Evolutionary conservation across 2,113 vertebrate genomes (phyloP), one percentile per base, ranked within the genome.

Genomic region (Isurus oxyrinchus): DNA sequence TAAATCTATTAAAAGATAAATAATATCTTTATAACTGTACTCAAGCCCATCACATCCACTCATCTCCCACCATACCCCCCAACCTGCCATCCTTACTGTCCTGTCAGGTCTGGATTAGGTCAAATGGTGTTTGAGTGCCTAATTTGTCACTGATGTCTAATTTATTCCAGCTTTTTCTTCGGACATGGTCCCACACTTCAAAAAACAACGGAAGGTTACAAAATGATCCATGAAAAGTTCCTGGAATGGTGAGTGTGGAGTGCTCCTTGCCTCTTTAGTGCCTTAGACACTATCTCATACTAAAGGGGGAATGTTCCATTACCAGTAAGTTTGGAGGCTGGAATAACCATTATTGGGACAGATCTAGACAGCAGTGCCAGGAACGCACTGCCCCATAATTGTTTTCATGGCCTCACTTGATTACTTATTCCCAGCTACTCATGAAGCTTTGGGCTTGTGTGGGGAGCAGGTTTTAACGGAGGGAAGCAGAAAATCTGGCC

Each of bases 181-280:
- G 98, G 98, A 96, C 97, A 98, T 94, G 25, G 72, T 0, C 0
- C 79, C 0, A 35, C 76, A 0, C 0, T 98, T 0, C 0, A 61
- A 44, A 69, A 25, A 23, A 0, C 25, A 0, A 97, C 96, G 96
- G 96, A 55, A 10, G 94, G 76, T 3, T 97, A 16, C 0, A 91
- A 53, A 49, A 0, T 96, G 2, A 0, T 97, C 0, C 96, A 98
- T 90, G 97, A 98, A 19, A 55, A 10, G 23, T 96, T 97, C 1
- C 55, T 97, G 94, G 84, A 98, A 95, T 98, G 97, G 98, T 98
- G 94, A 97, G 96, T 69, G 59, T 27, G 31, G 31, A 61, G 40
- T 23, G 35, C 40, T 35, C 35, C 40, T 63, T 67, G 27, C 1
- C 61, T 63, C 25, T 27, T 35, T 1, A 79, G 72, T 31, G 72